These are phyloP conservation scores for Drosophila mojavensis DNA, from an alignment of 1,140 invertebrate species.

Conservation along the genomic window DNA sequence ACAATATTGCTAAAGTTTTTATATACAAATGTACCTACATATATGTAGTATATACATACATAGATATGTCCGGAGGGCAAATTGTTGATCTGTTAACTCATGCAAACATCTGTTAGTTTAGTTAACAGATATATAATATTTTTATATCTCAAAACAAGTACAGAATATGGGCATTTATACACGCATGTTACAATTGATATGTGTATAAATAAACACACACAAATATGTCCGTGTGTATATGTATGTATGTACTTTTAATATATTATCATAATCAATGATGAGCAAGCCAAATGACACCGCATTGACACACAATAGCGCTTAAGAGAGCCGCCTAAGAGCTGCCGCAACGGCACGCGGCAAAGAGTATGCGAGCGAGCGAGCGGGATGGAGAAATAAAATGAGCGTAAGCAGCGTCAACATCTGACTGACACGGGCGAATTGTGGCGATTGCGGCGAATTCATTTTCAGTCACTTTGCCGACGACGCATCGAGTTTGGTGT, in stretches of 20 bases:
- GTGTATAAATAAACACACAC: neutral
- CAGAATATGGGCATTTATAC: neutral
- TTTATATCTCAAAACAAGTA: neutral
- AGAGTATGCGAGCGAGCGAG: conserved; percentile 20
- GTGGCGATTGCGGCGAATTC: conserved; percentile 44
- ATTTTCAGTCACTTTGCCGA: conserved; percentile 53
- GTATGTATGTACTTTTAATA: conserved; percentile 7
- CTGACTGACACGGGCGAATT: conserved; percentile 46
- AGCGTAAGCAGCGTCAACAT: conserved; percentile 45
- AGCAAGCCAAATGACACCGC: conserved; percentile 37
- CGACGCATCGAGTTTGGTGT: conserved; percentile 51
- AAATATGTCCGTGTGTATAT: neutral
- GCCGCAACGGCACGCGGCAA: neutral
- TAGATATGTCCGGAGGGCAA: too few relatives aligned
- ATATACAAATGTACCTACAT: too few relatives aligned
- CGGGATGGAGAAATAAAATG: conserved; percentile 1
- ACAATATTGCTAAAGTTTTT: too few relatives aligned
- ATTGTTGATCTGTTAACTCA: neutral
- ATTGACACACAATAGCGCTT: conserved; percentile 8
- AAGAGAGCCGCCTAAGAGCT: conserved; percentile 22
- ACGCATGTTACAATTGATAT: conserved; percentile 4
- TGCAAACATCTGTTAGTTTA: too few relatives aligned
- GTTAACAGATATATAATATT: too few relatives aligned
- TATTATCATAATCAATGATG: conserved; percentile 48
- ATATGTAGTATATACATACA: too few relatives aligned